Base-by-base conservation (phyloP, 2,113 vertebrate species). In the Nestor notabilis region DNA sequence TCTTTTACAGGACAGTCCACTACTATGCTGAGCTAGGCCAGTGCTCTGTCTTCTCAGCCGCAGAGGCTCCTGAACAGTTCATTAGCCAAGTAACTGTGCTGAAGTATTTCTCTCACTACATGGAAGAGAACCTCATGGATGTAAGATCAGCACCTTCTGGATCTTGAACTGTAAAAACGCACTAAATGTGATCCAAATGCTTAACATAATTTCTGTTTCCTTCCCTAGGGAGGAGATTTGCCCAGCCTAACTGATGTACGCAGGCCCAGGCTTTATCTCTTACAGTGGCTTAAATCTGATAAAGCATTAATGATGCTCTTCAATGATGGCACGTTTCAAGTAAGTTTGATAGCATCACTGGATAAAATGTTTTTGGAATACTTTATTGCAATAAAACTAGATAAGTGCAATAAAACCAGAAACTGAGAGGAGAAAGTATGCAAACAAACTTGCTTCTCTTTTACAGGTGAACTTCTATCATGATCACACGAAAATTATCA, bases 61-160 rank as follows among this genome's bases (percentile, higher is more conserved):
- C 98, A 23, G 99, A 99, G 70, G 99, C 99, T 64, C 99, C 99
- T 10, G 99, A 99, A 90, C 99, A 99, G 79, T 99, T 99, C 94
- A 99, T 99, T 56, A 99, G 99, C 86, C 99, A 99, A 98, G 99
- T 99, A 84, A 99, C 99, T 60, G 98, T 99, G 93, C 98, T 99
- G 95, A 99, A 99, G 92, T 99, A 99, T 96, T 99, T 99, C 65
- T 99, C 99, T 69, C 99, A 99, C 89, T 99, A 99, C 97, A 99
- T 99, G 99, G 99, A 99, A 94, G 99, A 99, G 94, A 99, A 99
- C 89, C 98, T 99, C 27, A 99, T 99, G 99, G 99, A 99, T 97
- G 99, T 99, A 98, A 99, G 99, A 98, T 91, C 35, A 87, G 24
- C 16, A 80, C 4, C 5, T 71, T 55, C 10, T 83, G 35, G 2